A percentile compares a stretch with the other conserved stretches of the same genome.
Conservation (phyloP, 2,113 vertebrate genomes). For the Deroptyus accipitrinus region DNA sequence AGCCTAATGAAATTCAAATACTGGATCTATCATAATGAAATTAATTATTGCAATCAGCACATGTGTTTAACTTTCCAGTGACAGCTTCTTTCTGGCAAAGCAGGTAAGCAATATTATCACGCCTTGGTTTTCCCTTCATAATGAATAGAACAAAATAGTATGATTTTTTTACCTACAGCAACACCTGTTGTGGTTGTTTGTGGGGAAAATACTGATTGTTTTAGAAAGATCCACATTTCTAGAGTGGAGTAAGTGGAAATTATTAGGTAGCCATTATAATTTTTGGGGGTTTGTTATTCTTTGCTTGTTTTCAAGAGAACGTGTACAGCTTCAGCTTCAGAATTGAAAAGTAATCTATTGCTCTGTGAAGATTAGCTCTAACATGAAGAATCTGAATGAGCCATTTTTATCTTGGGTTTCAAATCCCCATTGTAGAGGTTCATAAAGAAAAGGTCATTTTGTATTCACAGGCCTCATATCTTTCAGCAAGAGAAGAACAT, state of each 20-base stretch:
- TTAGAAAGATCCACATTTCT: not conserved
- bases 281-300: not conserved
- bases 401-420: not conserved
- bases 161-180: not conserved
- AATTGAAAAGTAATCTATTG: not conserved
- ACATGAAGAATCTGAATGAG: not conserved
- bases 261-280: not conserved
- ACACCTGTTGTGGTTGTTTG: not conserved
- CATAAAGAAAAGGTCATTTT: conserved; percentile 15
- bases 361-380: not conserved
- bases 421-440: not conserved
- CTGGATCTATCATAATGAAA: not conserved
- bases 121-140: not conserved
- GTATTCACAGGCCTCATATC: not conserved
- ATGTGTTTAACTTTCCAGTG: not conserved
- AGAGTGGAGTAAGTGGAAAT: not conserved
- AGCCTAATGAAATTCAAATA: not conserved
- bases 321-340: not conserved
- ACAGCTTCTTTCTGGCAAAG: not conserved
- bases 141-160: not conserved
- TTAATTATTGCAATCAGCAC: not conserved
- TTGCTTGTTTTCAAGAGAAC: not conserved
- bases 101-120: not conserved
- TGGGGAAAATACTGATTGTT: not conserved
- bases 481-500: conserved; percentile 11